Evolutionary conservation across 2,888 invertebrate genomes (phyloP), one percentile per base, ranked within the genome.

Genomic region (Allolobophora icterica): DNA sequence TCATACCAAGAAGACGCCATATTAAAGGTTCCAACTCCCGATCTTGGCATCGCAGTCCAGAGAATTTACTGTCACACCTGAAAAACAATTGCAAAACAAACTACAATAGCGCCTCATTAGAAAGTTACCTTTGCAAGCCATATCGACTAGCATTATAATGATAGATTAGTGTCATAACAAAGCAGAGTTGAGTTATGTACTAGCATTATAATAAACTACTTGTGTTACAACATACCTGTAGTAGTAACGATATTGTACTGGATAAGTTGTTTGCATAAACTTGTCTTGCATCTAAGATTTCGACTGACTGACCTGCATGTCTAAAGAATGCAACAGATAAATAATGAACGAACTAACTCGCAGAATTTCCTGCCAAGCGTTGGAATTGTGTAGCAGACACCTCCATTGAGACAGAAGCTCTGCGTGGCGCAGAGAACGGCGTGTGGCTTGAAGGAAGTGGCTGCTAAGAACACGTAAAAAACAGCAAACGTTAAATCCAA

Each of bases 321-420:
- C 0, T n/a, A 71, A 71, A 71, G n/a, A n/a, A 71, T 4, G 71
- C 71, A 71, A 71, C n/a, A 71, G 13, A 71, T n/a, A n/a, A 71
- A n/a, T 2, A 8, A n/a, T 17, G 3, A n/a, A 71, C 6, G 24
- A 19, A 89, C 90, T 84, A 21, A 91, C 91, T 90, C 90, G 91
- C 91, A 91, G 34, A 91, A 83, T 58, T 90, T 91, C 87, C 45
- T 84, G 17, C 84, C 89, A 19, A 35, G 84, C 15, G 89, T 42
- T 13, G 87, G 90, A 83, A 83, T 34, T 33, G 35, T 34, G 45
- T 91, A 90, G 87, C 91, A 91, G 30, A 52, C 58, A 2, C 91
- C 91, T 83, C 91, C 91, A 90, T 91, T 91, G 52, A 83, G 38
- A 40, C 91, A 91, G 90, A 52, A 91, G 84, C 84, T 89, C 45